Conservation (phyloP, 2,888 invertebrate genomes). For the Atrina japonica region DNA sequence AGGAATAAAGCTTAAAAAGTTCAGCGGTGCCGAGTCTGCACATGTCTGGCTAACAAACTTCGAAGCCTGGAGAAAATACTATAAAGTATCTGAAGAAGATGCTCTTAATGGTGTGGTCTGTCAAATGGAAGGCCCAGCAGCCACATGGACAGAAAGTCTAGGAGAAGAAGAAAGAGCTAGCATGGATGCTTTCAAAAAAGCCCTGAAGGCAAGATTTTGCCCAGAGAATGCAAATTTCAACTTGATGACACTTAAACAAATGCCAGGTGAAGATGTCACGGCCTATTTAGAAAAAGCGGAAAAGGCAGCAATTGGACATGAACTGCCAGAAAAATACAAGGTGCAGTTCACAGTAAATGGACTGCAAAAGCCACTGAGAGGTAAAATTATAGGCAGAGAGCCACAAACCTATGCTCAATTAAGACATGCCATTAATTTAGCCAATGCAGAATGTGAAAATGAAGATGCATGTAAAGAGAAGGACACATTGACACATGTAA, state of each 20-base stretch:
- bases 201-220: background rate
- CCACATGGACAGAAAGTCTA: conserved; percentile 8
- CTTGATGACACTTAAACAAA: background rate
- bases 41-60: conserved; percentile 13
- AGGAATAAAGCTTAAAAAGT: conserved; percentile 17
- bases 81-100: conserved; percentile 6
- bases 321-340: conserved; percentile 6
- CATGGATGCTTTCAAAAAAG: background rate
- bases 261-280: background rate
- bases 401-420: no score
- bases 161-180: background rate
- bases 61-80: conserved; percentile 13
- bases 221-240: background rate
- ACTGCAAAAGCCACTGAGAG: no score
- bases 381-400: no score
- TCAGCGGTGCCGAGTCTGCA: conserved; percentile 1
- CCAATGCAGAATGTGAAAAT: conserved; percentile 3
- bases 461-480: no score
- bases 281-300: conserved; percentile 1
- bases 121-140: conserved; percentile 19
- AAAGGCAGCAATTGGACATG: background rate
- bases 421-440: background rate
- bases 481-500: background rate
- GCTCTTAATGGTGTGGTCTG: conserved; percentile 10
- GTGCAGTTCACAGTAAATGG: conserved; percentile 3